Percentiles rank a stretch among this genome's conserved stretches.
Conservation (phyloP, 2,797 vertebrate genomes). For the Acanthiza pusilla region DNA sequence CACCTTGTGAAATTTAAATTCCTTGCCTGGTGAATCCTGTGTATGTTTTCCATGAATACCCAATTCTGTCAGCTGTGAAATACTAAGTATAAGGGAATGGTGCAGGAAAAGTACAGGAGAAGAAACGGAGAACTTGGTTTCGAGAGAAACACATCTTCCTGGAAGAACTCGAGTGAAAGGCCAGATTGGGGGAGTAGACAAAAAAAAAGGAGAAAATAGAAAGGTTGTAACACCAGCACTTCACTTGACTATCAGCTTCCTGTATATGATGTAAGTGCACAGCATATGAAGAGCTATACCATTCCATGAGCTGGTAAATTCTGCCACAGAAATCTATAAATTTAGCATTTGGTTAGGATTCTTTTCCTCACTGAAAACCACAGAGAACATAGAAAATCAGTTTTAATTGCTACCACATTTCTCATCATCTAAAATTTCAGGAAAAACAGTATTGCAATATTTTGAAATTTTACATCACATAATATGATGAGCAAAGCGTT, state of each 20-base stretch:
- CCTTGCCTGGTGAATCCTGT: not conserved
- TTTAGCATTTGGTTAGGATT: not conserved
- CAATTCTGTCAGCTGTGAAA: conserved; percentile 51
- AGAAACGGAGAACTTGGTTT: not conserved
- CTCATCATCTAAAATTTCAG: not conserved
- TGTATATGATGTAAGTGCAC: not conserved
- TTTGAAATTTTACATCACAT: not conserved
- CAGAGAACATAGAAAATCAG: not conserved
- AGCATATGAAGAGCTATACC: not conserved
- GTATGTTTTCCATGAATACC: conserved; percentile 34
- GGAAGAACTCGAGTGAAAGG: not conserved
- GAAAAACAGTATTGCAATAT: not conserved
- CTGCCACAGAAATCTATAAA: not conserved
- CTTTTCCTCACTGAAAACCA: not conserved
- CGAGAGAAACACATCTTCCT: not conserved
- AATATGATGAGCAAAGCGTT: not conserved
- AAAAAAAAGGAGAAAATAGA: not conserved
- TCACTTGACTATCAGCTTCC: not conserved
- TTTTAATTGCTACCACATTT: not conserved
- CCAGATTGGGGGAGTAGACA: not conserved
- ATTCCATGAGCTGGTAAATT: not conserved
- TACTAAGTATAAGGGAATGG: not conserved
- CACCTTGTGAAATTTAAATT: conserved; percentile 36
- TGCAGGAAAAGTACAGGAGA: not conserved
- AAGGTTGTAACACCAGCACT: not conserved